Percentiles rank a stretch among this genome's conserved stretches.
phyloP scores from a whole-genome alignment of 1,140 invertebrate genomes.

The Zaprionus kolodkinae region DNA sequence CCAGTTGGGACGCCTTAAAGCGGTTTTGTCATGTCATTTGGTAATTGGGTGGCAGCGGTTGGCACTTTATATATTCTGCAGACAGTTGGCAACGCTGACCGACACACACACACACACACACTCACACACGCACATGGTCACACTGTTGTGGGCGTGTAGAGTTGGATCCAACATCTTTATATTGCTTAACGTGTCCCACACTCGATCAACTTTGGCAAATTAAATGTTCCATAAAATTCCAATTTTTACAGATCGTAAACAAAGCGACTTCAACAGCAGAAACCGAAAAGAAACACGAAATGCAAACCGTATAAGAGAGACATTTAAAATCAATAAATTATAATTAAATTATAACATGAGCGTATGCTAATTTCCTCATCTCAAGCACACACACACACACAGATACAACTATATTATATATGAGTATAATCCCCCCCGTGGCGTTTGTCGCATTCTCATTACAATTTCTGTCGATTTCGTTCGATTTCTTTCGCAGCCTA shows the following conservation, averaged over 20 bases:
- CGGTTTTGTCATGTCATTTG: slow-evolving; percentile 84
- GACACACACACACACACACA: slow-evolving; percentile 2
- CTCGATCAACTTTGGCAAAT: slow-evolving; percentile 63
- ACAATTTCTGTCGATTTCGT: slow-evolving; percentile 53
- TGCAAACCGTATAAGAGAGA: slow-evolving; percentile 60
- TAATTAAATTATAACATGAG: slow-evolving; percentile 82
- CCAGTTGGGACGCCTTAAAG: slow-evolving; percentile 69
- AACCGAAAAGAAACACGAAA: slow-evolving; percentile 20
- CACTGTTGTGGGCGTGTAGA: slow-evolving; percentile 27
- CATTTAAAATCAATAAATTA: slow-evolving; percentile 80
- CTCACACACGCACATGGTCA: slow-evolving; percentile 48
- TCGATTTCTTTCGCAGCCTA: slow-evolving; percentile 48
- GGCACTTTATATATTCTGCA: slow-evolving; percentile 81
- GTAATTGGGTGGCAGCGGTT: slow-evolving; percentile 84
- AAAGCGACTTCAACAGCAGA: slow-evolving; percentile 67
- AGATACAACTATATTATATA: too few relatives aligned
- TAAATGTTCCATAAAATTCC: slow-evolving; percentile 72
- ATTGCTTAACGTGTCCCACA: slow-evolving; percentile 29
- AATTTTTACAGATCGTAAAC: slow-evolving; percentile 82
- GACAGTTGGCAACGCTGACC: slow-evolving; percentile 61
- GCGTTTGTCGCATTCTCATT: slow-evolving; percentile 66
- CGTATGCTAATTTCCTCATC: slow-evolving; percentile 68
- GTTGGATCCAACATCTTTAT: slow-evolving; percentile 14
- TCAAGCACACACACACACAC: slow-evolving; percentile 3
- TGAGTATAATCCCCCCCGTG: slow-evolving; percentile 47